A percentile compares a stretch with the other conserved stretches of the same genome.
Conservation (phyloP, 2,888 invertebrate genomes). For the Stictocephala bisonia region DNA sequence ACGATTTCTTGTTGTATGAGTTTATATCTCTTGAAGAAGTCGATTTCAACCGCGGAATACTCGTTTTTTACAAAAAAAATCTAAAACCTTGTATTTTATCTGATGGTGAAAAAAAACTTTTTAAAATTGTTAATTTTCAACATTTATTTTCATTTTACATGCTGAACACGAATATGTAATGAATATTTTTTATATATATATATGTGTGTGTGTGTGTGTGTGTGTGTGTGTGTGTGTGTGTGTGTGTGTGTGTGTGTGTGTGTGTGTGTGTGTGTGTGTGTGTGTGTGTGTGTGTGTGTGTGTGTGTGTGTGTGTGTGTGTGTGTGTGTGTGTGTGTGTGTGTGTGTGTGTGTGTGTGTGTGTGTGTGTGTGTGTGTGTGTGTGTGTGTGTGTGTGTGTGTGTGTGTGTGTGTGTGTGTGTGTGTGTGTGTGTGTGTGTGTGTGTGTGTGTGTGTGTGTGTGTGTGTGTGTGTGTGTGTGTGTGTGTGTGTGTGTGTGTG, state of each 20-base stretch:
- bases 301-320: constrained; percentile 39
- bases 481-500: constrained; percentile 29
- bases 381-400: constrained; percentile 33
- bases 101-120: too few relatives aligned
- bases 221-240: constrained; percentile 39
- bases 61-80: too few relatives aligned
- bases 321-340: constrained; percentile 39
- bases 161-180: too few relatives aligned
- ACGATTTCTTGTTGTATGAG: too few relatives aligned
- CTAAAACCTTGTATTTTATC: too few relatives aligned
- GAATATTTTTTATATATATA: constrained; percentile 20
- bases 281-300: constrained; percentile 39
- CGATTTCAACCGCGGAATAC: too few relatives aligned
- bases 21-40: too few relatives aligned
- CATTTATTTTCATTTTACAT: too few relatives aligned
- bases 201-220: constrained; percentile 38
- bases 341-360: constrained; percentile 39
- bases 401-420: constrained; percentile 29
- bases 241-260: constrained; percentile 39
- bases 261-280: constrained; percentile 39
- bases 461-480: constrained; percentile 29
- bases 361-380: constrained; percentile 39
- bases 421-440: constrained; percentile 29
- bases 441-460: constrained; percentile 29
- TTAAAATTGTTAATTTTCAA: too few relatives aligned